Conservation (phyloP, 2,797 vertebrate species). For the Lutjanus argentimaculatus region DNA sequence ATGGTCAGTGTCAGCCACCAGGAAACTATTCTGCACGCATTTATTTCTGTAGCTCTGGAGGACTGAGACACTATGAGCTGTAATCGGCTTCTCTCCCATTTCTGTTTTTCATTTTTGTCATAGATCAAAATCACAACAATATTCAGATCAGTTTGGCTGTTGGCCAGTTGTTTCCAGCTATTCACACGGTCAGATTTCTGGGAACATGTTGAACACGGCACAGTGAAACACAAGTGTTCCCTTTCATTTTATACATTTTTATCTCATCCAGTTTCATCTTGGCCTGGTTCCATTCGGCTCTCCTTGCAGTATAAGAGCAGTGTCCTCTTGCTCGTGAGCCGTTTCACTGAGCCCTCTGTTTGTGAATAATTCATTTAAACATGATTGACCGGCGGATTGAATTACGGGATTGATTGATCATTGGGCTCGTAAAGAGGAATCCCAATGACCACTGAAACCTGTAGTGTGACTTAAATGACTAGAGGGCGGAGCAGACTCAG, state of each 20-base stretch:
- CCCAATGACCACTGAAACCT: constrained; percentile 75
- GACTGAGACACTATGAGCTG: neutral
- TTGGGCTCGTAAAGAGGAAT: constrained; percentile 77
- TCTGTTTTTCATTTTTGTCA: neutral
- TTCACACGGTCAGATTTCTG: neutral
- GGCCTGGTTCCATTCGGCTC: constrained; percentile 51
- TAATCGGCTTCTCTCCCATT: constrained; percentile 1
- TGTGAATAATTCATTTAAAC: constrained; percentile 83
- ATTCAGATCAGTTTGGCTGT: neutral
- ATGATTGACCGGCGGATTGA: constrained; percentile 79
- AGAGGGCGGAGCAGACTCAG: constrained; percentile 44
- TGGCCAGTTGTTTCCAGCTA: neutral
- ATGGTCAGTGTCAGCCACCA: neutral
- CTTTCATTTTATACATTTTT: constrained; percentile 32
- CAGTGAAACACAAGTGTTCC: constrained; percentile 16
- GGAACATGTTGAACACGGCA: neutral
- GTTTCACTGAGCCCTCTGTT: constrained; percentile 68
- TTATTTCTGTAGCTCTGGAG: neutral
- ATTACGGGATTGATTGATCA: constrained; percentile 79
- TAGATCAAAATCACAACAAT: constrained; percentile 16
- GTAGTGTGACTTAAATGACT: constrained; percentile 76
- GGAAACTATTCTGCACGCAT: neutral
- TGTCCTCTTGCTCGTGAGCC: constrained; percentile 48
- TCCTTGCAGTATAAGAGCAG: constrained; percentile 64
- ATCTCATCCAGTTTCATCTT: constrained; percentile 38